A percentile compares a stretch with the other conserved stretches of the same genome.
Evolutionary conservation across 2,113 vertebrate species (phyloP).

Genomic region (Oreotragus oreotragus): DNA sequence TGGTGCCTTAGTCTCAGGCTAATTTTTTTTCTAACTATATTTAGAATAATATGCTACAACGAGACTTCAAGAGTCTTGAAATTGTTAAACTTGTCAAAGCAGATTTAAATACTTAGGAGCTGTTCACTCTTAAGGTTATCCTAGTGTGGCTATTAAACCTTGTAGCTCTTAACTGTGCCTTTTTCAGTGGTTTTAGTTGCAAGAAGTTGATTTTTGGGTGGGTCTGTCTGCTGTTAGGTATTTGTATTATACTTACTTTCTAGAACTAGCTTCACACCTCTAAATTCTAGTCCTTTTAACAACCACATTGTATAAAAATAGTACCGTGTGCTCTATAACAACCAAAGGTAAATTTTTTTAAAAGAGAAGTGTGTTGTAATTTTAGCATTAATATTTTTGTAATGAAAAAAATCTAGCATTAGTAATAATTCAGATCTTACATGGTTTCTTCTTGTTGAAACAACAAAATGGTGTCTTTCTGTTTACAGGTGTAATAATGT

Average conservation of each 20-base stretch:
- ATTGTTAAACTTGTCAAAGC: constrained; percentile 3
- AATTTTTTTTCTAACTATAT: not conserved
- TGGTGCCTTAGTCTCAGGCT: not conserved
- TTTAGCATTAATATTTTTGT: not conserved
- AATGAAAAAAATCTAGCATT: not conserved
- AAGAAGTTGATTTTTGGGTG: not conserved
- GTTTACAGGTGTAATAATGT: constrained; percentile 95
- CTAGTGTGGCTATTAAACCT: not conserved
- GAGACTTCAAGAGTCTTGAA: constrained; percentile 1
- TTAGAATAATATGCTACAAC: not conserved
- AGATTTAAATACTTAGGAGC: not conserved
- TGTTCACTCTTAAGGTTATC: not conserved
- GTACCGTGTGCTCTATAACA: not conserved
- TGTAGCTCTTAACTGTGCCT: not conserved
- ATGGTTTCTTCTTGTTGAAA: not conserved
- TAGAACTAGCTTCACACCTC: not conserved
- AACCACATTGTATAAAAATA: not conserved
- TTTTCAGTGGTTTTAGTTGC: not conserved
- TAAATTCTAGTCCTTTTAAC: not conserved
- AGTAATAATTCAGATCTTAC: not conserved
- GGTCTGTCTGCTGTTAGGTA: not conserved
- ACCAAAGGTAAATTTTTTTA: not conserved
- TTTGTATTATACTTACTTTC: not conserved
- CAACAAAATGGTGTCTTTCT: constrained; percentile 59
- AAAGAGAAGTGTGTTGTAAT: not conserved